These are phyloP conservation scores for Drosophila mimetica DNA, from an alignment of 2,888 invertebrate species.

Conservation along the genomic window DNA sequence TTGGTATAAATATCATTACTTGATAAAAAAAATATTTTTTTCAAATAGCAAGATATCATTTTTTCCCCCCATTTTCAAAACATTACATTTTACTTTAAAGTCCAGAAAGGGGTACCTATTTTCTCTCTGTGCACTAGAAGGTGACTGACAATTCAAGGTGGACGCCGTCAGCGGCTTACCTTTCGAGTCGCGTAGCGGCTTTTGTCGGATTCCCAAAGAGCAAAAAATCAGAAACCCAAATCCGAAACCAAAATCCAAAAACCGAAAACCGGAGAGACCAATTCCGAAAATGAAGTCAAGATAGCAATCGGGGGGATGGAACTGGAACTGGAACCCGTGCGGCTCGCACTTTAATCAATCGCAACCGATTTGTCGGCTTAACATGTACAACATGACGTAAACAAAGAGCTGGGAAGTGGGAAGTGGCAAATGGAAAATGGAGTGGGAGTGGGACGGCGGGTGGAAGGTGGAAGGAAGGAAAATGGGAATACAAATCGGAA, in stretches of 20 bases:
- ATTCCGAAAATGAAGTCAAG: conserved; percentile 74
- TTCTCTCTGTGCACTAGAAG: conserved; percentile 9
- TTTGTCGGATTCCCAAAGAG: conserved; percentile 46
- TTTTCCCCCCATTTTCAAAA: no score
- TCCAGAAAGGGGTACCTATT: not conserved
- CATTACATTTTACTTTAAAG: no score
- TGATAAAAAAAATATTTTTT: no score
- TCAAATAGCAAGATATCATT: no score
- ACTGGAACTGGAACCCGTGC: conserved; percentile 21
- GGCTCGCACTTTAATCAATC: conserved; percentile 82
- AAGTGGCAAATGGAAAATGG: conserved; percentile 3
- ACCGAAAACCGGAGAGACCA: conserved; percentile 45
- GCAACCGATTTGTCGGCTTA: conserved; percentile 84
- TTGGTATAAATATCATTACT: no score
- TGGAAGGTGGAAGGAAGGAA: not conserved
- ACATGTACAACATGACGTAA: conserved; percentile 81
- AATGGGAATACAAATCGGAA: conserved; percentile 9
- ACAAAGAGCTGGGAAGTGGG: conserved; percentile 51
- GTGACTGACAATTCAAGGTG: conserved; percentile 49
- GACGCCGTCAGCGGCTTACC: conserved; percentile 74
- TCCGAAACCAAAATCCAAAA: conserved; percentile 25
- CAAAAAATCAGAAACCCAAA: conserved; percentile 11
- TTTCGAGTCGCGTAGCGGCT: conserved; percentile 38
- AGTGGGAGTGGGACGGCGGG: not conserved
- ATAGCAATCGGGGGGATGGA: conserved; percentile 57